phyloP scores from a whole-genome alignment of 2,888 invertebrate genomes.

The Sipha maydis region DNA sequence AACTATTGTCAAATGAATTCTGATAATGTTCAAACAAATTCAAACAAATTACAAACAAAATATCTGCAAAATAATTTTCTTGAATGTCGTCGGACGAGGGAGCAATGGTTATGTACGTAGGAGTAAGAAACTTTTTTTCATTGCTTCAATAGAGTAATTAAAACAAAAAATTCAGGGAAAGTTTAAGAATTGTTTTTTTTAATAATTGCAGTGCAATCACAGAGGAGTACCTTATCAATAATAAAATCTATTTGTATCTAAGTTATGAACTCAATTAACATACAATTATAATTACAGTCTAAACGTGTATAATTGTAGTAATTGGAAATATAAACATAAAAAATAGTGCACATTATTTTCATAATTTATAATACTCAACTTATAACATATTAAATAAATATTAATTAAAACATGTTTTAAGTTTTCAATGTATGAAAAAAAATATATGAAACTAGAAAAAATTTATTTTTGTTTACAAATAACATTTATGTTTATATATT shows the following conservation, averaged over 20 bases:
- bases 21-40: too few relatives aligned
- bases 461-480: neutral
- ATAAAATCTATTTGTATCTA: neutral
- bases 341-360: neutral
- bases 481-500: neutral
- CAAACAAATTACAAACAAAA: too few relatives aligned
- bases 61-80: too few relatives aligned
- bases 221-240: neutral
- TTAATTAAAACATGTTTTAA: neutral
- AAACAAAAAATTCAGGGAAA: neutral
- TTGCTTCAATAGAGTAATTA: constrained; percentile 11
- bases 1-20: too few relatives aligned
- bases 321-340: too few relatives aligned
- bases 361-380: neutral
- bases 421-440: neutral
- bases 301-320: neutral
- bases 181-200: neutral
- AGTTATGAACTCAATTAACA: neutral
- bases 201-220: neutral
- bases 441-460: neutral
- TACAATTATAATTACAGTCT: neutral
- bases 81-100: too few relatives aligned
- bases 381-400: too few relatives aligned
- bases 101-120: too few relatives aligned
- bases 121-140: too few relatives aligned